Percentiles rank a stretch among this genome's conserved stretches.
Evolutionary conservation across 1,140 invertebrate genomes (phyloP).

Genomic region (Pachyrhynchus sulphureomaculatus): DNA sequence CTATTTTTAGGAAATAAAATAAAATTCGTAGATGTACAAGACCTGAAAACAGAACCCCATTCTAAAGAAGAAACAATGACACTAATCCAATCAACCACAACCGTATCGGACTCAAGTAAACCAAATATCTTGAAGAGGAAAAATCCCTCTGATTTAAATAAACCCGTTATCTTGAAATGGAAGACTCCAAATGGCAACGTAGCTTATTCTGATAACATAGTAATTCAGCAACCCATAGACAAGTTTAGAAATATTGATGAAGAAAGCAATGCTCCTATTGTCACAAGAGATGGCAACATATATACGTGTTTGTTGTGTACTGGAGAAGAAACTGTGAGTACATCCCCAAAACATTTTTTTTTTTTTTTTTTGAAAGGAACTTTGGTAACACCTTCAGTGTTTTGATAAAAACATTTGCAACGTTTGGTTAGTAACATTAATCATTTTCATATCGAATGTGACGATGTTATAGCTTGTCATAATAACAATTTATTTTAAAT

Average conservation of each 20-base stretch:
- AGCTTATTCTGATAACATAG: slow-evolving; percentile 13
- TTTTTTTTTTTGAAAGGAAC: neutral
- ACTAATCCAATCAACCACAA: neutral
- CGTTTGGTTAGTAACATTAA: too few relatives aligned
- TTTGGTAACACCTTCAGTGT: neutral
- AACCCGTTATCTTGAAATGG: slow-evolving; percentile 41
- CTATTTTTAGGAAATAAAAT: slow-evolving; percentile 11
- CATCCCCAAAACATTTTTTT: neutral
- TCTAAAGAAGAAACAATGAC: slow-evolving; percentile 3
- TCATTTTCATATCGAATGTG: too few relatives aligned
- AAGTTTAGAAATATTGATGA: slow-evolving; percentile 5
- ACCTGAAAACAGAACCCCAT: slow-evolving; percentile 40
- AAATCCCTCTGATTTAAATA: slow-evolving; percentile 24
- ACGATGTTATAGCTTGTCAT: too few relatives aligned
- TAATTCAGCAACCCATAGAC: slow-evolving; percentile 16
- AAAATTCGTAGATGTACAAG: slow-evolving; percentile 10
- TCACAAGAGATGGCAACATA: slow-evolving; percentile 46
- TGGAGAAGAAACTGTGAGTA: slow-evolving; percentile 48
- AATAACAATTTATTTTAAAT: too few relatives aligned
- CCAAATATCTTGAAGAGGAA: slow-evolving; percentile 43
- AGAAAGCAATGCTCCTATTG: slow-evolving; percentile 15
- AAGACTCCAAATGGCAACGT: slow-evolving; percentile 35
- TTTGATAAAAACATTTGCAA: too few relatives aligned
- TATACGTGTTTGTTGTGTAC: slow-evolving; percentile 65
- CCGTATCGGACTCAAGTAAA: slow-evolving; percentile 20